These are phyloP conservation scores for Phyllotis vaccarum DNA, from an alignment of 2,797 vertebrate genomes.

Conservation along the genomic window DNA sequence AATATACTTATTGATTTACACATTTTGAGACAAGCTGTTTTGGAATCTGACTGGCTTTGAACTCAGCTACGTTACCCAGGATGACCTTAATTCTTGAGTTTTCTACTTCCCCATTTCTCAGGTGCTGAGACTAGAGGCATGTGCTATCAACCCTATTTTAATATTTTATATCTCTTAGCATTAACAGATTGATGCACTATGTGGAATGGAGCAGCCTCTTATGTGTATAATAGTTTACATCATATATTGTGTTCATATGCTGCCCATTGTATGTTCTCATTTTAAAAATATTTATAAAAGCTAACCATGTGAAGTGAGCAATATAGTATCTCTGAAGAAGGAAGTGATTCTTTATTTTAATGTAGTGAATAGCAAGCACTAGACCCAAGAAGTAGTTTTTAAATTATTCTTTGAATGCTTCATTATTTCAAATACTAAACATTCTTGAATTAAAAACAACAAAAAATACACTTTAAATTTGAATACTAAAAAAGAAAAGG, in stretches of 20 bases:
- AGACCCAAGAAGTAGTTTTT: neutral
- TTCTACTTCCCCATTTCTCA: neutral
- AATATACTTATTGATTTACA: neutral
- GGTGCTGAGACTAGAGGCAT: neutral
- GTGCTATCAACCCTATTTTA: neutral
- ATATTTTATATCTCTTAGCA: neutral
- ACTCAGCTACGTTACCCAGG: neutral
- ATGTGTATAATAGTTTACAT: slow-evolving; percentile 30
- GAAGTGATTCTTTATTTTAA: neutral
- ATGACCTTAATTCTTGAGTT: neutral
- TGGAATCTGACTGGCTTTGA: neutral
- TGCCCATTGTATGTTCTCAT: neutral
- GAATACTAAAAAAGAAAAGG: slow-evolving; percentile 8
- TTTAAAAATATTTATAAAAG: slow-evolving; percentile 30
- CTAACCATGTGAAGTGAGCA: slow-evolving; percentile 29
- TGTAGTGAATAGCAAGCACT: neutral
- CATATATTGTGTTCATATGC: neutral
- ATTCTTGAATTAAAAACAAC: slow-evolving; percentile 27
- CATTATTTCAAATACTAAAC: slow-evolving; percentile 46
- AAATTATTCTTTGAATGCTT: slow-evolving; percentile 51
- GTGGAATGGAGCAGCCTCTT: neutral
- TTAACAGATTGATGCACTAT: slow-evolving; percentile 24
- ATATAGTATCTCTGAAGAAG: slow-evolving; percentile 3
- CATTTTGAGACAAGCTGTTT: neutral
- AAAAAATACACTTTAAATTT: slow-evolving; percentile 6